Conservation (phyloP, 2,888 invertebrate genomes). For the Lucinisca nassula region DNA sequence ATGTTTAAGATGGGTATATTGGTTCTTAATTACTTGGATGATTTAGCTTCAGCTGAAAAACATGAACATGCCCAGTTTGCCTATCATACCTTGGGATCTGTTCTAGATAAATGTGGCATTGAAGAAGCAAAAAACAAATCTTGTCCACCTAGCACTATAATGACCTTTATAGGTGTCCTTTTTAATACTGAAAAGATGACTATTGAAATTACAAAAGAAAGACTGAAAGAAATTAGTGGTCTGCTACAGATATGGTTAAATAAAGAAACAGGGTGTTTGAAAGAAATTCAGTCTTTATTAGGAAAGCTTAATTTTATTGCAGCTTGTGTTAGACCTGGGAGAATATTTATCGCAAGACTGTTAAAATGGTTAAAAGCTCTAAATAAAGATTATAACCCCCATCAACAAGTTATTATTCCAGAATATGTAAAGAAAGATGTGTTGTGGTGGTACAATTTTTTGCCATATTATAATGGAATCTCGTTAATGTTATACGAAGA, state of each 20-base stretch:
- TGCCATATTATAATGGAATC: slow-evolving; percentile 39
- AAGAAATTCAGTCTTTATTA: slow-evolving; percentile 31
- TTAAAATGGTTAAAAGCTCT: slow-evolving; percentile 13
- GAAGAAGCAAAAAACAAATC: neutral
- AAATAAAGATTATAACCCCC: neutral
- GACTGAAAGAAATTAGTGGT: neutral
- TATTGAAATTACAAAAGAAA: neutral
- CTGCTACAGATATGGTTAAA: slow-evolving; percentile 8
- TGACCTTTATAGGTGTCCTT: neutral
- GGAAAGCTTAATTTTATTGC: slow-evolving; percentile 49
- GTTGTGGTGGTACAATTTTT: slow-evolving; percentile 43
- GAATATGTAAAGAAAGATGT: slow-evolving; percentile 18
- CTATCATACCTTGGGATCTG: neutral
- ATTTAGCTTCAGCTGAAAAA: slow-evolving; percentile 1
- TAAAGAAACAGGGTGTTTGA: slow-evolving; percentile 16
- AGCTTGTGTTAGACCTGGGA: slow-evolving; percentile 36
- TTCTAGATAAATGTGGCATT: neutral
- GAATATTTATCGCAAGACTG: slow-evolving; percentile 19
- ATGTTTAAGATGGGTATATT: neutral
- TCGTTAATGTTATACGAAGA: slow-evolving; percentile 33
- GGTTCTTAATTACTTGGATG: no score
- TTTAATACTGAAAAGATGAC: neutral
- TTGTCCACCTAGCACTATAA: neutral
- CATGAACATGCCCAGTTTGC: slow-evolving; percentile 1
- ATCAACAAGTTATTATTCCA: neutral